These are phyloP conservation scores for Mormyrus proboscirostris DNA, from an alignment of 2,797 vertebrate genomes.

Conservation along the genomic window DNA sequence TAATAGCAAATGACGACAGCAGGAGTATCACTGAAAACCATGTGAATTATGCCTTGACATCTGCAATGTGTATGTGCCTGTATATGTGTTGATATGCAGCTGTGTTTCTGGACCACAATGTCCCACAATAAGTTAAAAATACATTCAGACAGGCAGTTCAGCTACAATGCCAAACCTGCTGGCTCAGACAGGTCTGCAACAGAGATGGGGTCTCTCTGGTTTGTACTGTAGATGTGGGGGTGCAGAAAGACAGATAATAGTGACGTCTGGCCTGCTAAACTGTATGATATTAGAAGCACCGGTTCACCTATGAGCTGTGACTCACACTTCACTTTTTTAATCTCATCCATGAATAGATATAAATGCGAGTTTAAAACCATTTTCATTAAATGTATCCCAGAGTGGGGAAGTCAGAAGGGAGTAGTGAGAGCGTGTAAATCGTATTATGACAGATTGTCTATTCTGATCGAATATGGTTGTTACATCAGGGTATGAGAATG, in stretches of 20 bases:
- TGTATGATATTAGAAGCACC: neutral
- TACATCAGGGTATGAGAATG: neutral
- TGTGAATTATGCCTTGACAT: neutral
- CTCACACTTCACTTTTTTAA: slow-evolving; percentile 14
- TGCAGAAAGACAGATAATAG: neutral
- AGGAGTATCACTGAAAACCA: neutral
- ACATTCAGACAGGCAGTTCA: slow-evolving; percentile 2
- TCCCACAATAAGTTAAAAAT: neutral
- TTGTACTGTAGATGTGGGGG: neutral
- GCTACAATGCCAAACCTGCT: slow-evolving; percentile 11
- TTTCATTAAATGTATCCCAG: slow-evolving; percentile 21
- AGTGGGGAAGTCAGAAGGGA: slow-evolving; percentile 14
- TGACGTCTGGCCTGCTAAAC: neutral
- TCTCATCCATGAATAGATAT: neutral
- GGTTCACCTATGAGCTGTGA: slow-evolving; percentile 9
- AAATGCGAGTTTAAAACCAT: slow-evolving; percentile 8
- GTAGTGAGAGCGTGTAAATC: neutral
- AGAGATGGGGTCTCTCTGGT: neutral
- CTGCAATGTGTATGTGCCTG: neutral
- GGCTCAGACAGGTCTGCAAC: neutral
- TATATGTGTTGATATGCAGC: neutral
- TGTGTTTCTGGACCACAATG: neutral
- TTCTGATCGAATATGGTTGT: neutral
- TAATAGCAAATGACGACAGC: neutral
- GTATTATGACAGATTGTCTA: neutral